These are phyloP conservation scores for Sphaerodactylus townsendi DNA, from an alignment of 2,113 vertebrate genomes.

Conservation along the genomic window DNA sequence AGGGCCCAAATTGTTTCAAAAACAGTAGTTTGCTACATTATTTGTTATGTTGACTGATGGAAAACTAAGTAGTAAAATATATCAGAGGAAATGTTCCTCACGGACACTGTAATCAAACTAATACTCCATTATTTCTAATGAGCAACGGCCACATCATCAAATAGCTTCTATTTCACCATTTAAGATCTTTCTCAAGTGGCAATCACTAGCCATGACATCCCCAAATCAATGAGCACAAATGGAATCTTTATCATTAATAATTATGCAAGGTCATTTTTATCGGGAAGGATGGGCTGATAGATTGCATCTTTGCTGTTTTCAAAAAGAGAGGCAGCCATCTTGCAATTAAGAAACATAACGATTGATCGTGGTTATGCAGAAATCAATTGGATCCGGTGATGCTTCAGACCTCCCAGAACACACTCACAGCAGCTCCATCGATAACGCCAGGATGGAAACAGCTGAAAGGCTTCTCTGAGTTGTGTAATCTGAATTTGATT, in stretches of 20 bases:
- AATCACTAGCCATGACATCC: conserved; percentile 34
- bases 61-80: too few species aligned
- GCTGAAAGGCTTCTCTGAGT: background rate
- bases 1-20: too few species aligned
- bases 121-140: too few species aligned
- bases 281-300: conserved; percentile 42
- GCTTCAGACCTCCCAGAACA: conserved; percentile 39
- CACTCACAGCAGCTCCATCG: background rate
- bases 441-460: conserved; percentile 13
- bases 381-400: conserved; percentile 54
- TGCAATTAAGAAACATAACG: conserved; percentile 52
- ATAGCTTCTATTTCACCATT: conserved; percentile 31
- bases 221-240: conserved; percentile 55
- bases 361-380: conserved; percentile 55
- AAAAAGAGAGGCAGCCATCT: conserved; percentile 48
- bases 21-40: too few species aligned
- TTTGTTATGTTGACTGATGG: too few species aligned
- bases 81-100: too few species aligned
- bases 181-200: conserved; percentile 50
- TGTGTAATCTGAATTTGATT: background rate
- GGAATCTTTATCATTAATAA: conserved; percentile 62
- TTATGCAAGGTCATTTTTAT: conserved; percentile 52
- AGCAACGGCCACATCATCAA: background rate
- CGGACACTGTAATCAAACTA: too few species aligned
- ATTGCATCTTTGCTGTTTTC: conserved; percentile 57